phyloP scores from a whole-genome alignment of 2,113 vertebrate genomes.

The Gambusia holbrooki region DNA sequence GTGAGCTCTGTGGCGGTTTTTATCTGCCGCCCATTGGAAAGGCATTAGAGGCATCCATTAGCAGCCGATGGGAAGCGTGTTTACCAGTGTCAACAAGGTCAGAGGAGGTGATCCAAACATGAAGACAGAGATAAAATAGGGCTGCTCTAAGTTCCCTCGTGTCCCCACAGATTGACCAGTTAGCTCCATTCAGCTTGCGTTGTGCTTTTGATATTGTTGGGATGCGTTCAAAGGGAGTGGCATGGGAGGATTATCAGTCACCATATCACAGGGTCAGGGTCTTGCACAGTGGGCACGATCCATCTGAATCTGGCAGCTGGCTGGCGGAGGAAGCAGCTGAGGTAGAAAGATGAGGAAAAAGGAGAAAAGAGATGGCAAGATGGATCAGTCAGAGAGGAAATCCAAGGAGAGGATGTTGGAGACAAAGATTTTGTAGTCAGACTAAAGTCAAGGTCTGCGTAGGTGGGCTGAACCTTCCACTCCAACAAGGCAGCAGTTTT shows the following conservation, averaged over 20 bases:
- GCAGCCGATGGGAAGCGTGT: slow-evolving; percentile 43
- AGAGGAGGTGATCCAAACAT: slow-evolving; percentile 42
- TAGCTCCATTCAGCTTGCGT: slow-evolving; percentile 53
- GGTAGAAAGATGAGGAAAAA: slow-evolving; percentile 24
- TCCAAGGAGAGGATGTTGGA: slow-evolving; percentile 59
- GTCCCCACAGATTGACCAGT: slow-evolving; percentile 43
- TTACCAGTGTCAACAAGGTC: slow-evolving; percentile 62
- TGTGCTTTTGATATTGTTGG: slow-evolving; percentile 31
- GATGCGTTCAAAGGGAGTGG: slow-evolving; percentile 46
- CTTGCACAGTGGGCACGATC: slow-evolving; percentile 67
- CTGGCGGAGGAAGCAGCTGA: slow-evolving; percentile 47
- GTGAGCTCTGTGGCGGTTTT: slow-evolving; percentile 23
- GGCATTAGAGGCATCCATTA: slow-evolving; percentile 39
- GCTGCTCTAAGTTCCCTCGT: slow-evolving; percentile 21
- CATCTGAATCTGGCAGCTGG: slow-evolving; percentile 77
- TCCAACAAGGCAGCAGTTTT: neutral
- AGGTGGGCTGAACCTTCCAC: slow-evolving; percentile 34
- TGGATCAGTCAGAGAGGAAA: slow-evolving; percentile 45
- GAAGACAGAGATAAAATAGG: slow-evolving; percentile 59
- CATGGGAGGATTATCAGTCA: slow-evolving; percentile 76
- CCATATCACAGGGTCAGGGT: slow-evolving; percentile 71
- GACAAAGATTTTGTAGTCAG: slow-evolving; percentile 32
- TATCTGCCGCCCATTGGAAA: slow-evolving; percentile 48
- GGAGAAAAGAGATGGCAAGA: slow-evolving; percentile 1
- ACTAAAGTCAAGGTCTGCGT: slow-evolving; percentile 45